Evolutionary conservation across 2,888 invertebrate species (phyloP).

Genomic region (Schizotus pectinicornis): DNA sequence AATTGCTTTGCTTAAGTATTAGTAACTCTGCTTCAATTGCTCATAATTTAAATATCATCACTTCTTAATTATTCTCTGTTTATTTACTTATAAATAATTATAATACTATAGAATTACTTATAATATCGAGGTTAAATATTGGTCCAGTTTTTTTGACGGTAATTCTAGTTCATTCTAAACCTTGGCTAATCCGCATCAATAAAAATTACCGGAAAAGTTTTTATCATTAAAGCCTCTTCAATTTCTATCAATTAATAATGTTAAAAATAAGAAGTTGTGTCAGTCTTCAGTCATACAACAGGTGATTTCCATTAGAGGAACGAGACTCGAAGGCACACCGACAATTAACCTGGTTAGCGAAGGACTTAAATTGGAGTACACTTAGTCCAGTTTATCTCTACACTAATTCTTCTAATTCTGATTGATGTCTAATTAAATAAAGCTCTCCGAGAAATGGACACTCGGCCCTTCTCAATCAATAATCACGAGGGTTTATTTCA

Average conservation of each 20-base stretch:
- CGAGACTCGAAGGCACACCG: constrained; percentile 22
- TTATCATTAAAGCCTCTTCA: too few species aligned
- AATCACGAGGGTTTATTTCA: constrained; percentile 23
- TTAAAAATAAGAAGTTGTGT: constrained; percentile 8
- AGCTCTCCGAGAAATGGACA: constrained; percentile 35
- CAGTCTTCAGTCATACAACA: constrained; percentile 17
- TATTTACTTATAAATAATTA: too few species aligned
- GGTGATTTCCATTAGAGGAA: constrained; percentile 27
- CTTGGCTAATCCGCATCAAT: too few species aligned
- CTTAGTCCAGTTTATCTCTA: constrained; percentile 46
- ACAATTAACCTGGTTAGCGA: constrained; percentile 36
- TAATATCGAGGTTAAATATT: too few species aligned
- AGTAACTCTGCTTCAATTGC: too few species aligned
- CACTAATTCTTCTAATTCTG: constrained; percentile 55
- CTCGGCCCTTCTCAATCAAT: constrained; percentile 17
- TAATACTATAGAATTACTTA: too few species aligned
- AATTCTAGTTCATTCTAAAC: too few species aligned
- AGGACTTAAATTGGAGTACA: constrained; percentile 30
- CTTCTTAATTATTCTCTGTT: too few species aligned
- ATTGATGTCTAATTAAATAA: constrained; percentile 57
- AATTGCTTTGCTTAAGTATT: too few species aligned
- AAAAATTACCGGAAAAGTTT: constrained; percentile 6
- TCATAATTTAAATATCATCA: too few species aligned
- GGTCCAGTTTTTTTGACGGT: too few species aligned
- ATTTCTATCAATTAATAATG: constrained; percentile 1